Evolutionary conservation across 2,888 invertebrate species (phyloP).

Genomic region (Alloscopus bannaensis): DNA sequence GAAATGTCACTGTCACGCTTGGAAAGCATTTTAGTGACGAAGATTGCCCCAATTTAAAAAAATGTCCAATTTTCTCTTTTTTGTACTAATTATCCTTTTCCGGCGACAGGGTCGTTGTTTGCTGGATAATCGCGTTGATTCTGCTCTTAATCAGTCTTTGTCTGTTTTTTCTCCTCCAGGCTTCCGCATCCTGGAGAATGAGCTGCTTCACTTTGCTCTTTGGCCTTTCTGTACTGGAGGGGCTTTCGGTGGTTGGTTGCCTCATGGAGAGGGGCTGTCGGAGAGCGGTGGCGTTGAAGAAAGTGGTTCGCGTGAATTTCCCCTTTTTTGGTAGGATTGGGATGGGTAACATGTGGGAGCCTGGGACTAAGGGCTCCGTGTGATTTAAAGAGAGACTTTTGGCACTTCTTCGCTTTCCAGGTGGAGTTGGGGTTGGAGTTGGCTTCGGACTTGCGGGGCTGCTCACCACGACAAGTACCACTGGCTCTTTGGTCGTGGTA

Average conservation of each 20-base stretch:
- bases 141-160: slow-evolving; percentile 52
- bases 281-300: slow-evolving; percentile 48
- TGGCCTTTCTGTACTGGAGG: slow-evolving; percentile 38
- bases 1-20: neutral
- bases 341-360: slow-evolving; percentile 14
- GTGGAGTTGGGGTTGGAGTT: neutral
- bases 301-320: slow-evolving; percentile 48
- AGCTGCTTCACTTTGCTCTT: slow-evolving; percentile 54
- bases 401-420: slow-evolving; percentile 16
- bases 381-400: slow-evolving; percentile 22
- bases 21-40: neutral
- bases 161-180: slow-evolving; percentile 52
- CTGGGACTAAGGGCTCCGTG: slow-evolving; percentile 10
- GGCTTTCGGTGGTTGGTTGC: slow-evolving; percentile 6
- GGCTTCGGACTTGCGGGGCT: neutral
- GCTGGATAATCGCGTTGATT: slow-evolving; percentile 45
- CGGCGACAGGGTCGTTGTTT: slow-evolving; percentile 38
- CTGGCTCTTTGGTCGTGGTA: slow-evolving; percentile 8
- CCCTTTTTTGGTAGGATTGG: slow-evolving; percentile 16
- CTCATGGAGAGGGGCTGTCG: slow-evolving; percentile 24
- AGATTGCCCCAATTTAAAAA: neutral
- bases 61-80: slow-evolving; percentile 20
- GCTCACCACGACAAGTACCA: neutral
- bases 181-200: slow-evolving; percentile 48
- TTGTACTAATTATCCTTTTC: slow-evolving; percentile 33